Evolutionary conservation across 1,140 invertebrate species (phyloP).

Genomic region (Nasonia vitripennis): DNA sequence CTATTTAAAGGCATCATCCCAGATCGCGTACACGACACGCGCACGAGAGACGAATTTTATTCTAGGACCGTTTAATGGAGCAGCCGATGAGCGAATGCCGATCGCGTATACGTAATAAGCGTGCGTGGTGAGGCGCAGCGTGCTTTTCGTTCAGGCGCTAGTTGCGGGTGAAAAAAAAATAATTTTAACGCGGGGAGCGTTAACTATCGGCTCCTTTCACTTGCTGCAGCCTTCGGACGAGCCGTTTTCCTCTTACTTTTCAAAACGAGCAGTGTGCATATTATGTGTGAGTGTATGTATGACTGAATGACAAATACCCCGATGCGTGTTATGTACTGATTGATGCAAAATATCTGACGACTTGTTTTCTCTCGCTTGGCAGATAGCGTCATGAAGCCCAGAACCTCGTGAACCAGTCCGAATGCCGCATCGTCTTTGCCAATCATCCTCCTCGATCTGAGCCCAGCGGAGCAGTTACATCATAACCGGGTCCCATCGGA

Average conservation of each 20-base stretch:
- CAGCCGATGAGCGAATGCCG: conserved; percentile 17
- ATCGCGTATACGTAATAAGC: neutral
- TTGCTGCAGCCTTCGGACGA: neutral
- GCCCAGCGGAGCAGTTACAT: no score
- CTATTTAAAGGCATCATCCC: conserved; percentile 62
- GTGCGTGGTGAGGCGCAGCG: neutral
- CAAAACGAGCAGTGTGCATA: neutral
- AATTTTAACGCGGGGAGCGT: no score
- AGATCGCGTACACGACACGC: conserved; percentile 54
- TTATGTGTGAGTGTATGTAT: no score
- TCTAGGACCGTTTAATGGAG: conserved; percentile 55
- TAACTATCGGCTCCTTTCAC: neutral
- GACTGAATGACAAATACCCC: no score
- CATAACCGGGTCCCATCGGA: neutral
- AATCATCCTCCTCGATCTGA: neutral
- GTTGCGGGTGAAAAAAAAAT: no score
- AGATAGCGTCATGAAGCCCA: neutral
- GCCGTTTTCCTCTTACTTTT: neutral
- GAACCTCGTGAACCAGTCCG: neutral
- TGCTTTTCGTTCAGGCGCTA: no score
- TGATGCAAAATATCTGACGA: neutral
- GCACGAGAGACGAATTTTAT: conserved; percentile 57
- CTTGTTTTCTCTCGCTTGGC: neutral
- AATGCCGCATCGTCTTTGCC: neutral
- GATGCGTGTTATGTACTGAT: no score